phyloP scores from a whole-genome alignment of 2,797 vertebrate species.

The Poecilia gillii region DNA sequence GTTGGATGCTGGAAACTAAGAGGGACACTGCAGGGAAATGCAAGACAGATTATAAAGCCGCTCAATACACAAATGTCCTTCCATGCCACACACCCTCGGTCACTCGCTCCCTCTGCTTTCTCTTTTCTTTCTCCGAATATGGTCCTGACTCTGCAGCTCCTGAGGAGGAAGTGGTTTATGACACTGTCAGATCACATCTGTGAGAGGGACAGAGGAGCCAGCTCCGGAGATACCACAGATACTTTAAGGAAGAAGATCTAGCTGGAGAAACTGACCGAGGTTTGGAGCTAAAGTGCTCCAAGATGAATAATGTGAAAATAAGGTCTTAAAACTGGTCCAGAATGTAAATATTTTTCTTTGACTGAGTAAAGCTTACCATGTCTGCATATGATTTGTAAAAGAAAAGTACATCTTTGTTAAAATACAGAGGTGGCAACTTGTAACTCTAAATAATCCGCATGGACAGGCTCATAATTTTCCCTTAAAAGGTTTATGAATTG shows the following conservation, averaged over 20 bases:
- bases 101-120: conserved; percentile 17
- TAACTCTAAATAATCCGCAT: neutral
- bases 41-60: neutral
- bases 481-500: neutral
- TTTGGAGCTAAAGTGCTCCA: neutral
- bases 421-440: neutral
- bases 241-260: conserved; percentile 15
- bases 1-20: neutral
- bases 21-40: neutral
- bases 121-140: conserved; percentile 49
- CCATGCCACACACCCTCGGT: neutral
- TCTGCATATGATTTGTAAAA: neutral
- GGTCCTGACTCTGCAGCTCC: conserved; percentile 37
- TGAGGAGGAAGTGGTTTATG: conserved; percentile 44
- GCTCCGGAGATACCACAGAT: conserved; percentile 43
- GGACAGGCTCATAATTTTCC: neutral
- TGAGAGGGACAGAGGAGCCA: conserved; percentile 25
- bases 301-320: neutral
- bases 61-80: neutral
- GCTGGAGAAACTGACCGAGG: neutral
- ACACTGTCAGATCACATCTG: conserved; percentile 33
- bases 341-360: neutral
- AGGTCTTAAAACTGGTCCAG: neutral
- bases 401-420: neutral
- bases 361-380: neutral